phyloP scores from a whole-genome alignment of 2,797 vertebrate species.

The Menidia menidia region DNA sequence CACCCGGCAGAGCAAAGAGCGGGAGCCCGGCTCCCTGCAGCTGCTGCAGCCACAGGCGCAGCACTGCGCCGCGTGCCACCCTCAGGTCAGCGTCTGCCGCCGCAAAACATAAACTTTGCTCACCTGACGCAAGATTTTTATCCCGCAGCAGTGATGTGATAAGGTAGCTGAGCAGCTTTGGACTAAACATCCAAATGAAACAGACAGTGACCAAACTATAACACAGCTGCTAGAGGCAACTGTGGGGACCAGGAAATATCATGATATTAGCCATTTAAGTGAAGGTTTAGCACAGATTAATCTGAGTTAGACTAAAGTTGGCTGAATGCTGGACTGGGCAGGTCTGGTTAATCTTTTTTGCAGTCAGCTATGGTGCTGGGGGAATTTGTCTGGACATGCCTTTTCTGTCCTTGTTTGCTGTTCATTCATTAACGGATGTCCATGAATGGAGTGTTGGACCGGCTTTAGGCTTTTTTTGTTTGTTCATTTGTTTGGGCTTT shows the following conservation, averaged over 20 bases:
- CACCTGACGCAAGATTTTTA: slow-evolving; percentile 33
- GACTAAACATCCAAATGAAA: slow-evolving; percentile 18
- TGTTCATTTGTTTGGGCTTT: no score
- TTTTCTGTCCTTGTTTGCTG: slow-evolving; percentile 31
- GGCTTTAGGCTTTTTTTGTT: slow-evolving; percentile 17
- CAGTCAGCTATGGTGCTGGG: slow-evolving; percentile 34
- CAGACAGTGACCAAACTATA: slow-evolving; percentile 20
- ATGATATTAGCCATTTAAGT: background rate
- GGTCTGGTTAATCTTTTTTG: slow-evolving; percentile 31
- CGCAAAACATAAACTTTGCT: slow-evolving; percentile 41
- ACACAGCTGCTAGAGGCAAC: slow-evolving; percentile 33
- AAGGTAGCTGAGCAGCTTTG: slow-evolving; percentile 39
- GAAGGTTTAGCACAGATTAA: background rate
- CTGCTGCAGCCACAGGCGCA: slow-evolving; percentile 83
- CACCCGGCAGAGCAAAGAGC: slow-evolving; percentile 89
- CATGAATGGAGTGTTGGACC: slow-evolving; percentile 30
- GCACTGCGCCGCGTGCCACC: slow-evolving; percentile 82
- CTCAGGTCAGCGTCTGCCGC: slow-evolving; percentile 82
- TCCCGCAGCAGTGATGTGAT: slow-evolving; percentile 14
- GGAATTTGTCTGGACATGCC: slow-evolving; percentile 63
- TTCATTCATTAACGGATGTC: slow-evolving; percentile 69
- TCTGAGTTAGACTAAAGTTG: background rate
- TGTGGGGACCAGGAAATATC: no score
- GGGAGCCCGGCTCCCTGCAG: slow-evolving; percentile 88
- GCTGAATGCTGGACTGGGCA: slow-evolving; percentile 9